Base-by-base conservation (phyloP, 2,888 invertebrate species). In the Galerucella nymphaeae region DNA sequence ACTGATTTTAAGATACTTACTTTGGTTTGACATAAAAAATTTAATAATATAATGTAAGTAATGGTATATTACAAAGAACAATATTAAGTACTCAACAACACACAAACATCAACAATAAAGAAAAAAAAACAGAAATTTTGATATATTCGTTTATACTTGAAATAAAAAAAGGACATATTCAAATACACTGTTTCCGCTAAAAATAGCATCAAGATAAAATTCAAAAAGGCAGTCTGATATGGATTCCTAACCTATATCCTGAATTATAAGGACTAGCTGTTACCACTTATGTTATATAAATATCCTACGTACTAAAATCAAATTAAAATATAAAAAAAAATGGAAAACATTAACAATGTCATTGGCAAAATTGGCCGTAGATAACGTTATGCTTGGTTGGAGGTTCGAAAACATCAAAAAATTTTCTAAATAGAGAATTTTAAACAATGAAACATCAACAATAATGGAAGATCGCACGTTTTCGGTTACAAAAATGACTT, bases 171-270 rank as follows among this genome's bases (percentile, higher is more conserved):
- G 42, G 11, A 45, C 14, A 45, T 53, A 18, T 16, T 16, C 8
- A 18, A 53, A 38, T 14, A 16, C 16, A 18, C 18, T 53, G 53
- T 53, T 16, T 53, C 53, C 53, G 18, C 53, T 53, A 10, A 16
- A 53, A 53, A 53, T 48, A 48, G 13, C 30, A 53, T 53, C 53
- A 53, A 16, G 53, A 18, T 53, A 53, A 42, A 38, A 62, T 62
- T 38, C 41, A 62, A 78, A 80, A 80, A 82, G 82, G 81, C 82
- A 82, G 81, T 82, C 77, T 80, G 82, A 83, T 83, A 83, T 83
- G 82, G 82, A 78, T 82, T 80, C 76, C 80, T 80, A 80, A 42
- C 77, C 68, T 68, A 69, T 63, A 81, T 75, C 76, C 78, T 79
- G 77, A 76, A 69, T 72, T 77, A 76, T 73, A 77, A 79, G 77